Conservation (phyloP, 1,140 invertebrate species). For the Piezodorus guildinii region DNA sequence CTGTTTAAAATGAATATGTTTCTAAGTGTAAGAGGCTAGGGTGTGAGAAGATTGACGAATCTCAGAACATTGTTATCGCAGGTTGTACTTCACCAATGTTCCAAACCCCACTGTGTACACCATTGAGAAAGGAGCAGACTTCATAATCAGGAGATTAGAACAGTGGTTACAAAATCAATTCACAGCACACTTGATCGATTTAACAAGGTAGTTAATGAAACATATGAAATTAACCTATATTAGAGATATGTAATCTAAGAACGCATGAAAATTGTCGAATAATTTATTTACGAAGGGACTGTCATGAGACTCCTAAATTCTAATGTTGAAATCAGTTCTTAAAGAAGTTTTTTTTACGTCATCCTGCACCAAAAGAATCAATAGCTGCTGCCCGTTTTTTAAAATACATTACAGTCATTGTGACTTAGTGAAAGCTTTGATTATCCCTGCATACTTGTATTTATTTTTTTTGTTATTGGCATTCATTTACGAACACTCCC, state of each 20-base stretch:
- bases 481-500: no score
- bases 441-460: neutral
- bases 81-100: neutral
- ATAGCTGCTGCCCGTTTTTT: slow-evolving; percentile 17
- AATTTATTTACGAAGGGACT: no score
- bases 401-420: neutral
- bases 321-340: neutral
- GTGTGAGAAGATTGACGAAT: neutral
- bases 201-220: no score
- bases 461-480: slow-evolving; percentile 4
- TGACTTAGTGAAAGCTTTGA: neutral
- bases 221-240: no score
- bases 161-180: slow-evolving; percentile 1
- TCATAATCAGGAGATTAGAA: slow-evolving; percentile 5
- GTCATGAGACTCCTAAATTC: neutral
- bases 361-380: slow-evolving; percentile 10
- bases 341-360: neutral
- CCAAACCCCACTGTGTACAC: neutral
- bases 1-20: no score
- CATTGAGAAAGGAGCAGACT: slow-evolving; percentile 8
- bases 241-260: no score
- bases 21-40: neutral
- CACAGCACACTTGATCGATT: no score
- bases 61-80: neutral
- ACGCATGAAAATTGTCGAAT: no score